Evolutionary conservation across 2,888 invertebrate species (phyloP), one percentile per base, ranked within the genome.

Genomic region (Kuschelorhynchus macadamiae): DNA sequence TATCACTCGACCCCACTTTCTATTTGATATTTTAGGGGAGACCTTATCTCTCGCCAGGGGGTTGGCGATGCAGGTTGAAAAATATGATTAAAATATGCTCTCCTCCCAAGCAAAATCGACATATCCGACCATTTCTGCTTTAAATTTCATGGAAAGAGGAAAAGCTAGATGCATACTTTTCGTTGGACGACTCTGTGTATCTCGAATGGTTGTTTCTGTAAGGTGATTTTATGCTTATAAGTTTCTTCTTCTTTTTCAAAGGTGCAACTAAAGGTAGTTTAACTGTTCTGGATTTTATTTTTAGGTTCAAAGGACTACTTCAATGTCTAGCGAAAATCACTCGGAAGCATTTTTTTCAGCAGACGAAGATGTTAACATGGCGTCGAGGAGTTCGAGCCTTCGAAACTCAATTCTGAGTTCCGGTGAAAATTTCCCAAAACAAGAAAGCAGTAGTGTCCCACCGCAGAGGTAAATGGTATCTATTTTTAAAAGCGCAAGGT

Each of bases 341-440:
- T 94, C 94, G 0, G 96, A 96, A 83, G 92, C 93, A 55, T 97
- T 96, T 84, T 96, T 94, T 81, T 96, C 96, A 0, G 96, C 96
- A 0, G 96, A 96, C 79, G 96, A 97, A 83, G 96, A 96, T 75
- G 88, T 92, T 76, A 86, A 87, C 74, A 81, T 86, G 33, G 89
- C 88, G 18, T 91, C 90, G 75, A 85, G 90, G 9, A 90, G 90
- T 16, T 91, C 91, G 0, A 91, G 91, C 74, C 81, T 91, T 56
- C 86, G 90, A 67, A 90, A 90, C 80, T 91, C 91, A 0, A 89
- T 89, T 72, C 85, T 89, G 44, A 88, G 89, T 1, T 70, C 78
- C 0, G 78, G 78, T 2, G 81, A 81, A 4, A 78, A 79, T 2
- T 69, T 82, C 36, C 77, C 77, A 2, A 83, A 70, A 33, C 84